Percentiles rank a stretch among this genome's conserved stretches.
These are phyloP conservation scores for Drosophila vallismaia DNA, from an alignment of 2,888 invertebrate species.

Conservation along the genomic window DNA sequence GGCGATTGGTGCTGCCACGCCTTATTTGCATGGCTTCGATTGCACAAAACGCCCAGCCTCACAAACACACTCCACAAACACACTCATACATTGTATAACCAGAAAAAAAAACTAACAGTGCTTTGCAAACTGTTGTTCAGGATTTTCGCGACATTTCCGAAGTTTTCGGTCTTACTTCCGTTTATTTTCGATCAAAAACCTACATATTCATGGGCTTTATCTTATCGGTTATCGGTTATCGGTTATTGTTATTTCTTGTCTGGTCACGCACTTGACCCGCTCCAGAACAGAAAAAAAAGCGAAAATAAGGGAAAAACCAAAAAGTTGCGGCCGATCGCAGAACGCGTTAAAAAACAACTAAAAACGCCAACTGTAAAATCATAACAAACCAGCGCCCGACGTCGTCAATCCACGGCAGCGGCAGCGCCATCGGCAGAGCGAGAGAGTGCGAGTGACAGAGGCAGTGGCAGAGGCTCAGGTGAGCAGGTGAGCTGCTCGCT, in stretches of 20 bases:
- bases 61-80: neutral
- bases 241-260: neutral
- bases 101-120: constrained; percentile 9
- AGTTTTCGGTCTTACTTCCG: neutral
- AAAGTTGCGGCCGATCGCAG: constrained; percentile 73
- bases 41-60: constrained; percentile 12
- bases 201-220: constrained; percentile 28
- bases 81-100: neutral
- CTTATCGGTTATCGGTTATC: constrained; percentile 33
- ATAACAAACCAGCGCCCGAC: constrained; percentile 72
- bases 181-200: constrained; percentile 7
- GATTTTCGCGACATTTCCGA: neutral
- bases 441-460: constrained; percentile 1
- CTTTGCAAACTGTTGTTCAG: constrained; percentile 38
- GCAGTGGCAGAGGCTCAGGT: constrained; percentile 18
- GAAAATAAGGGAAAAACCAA: constrained; percentile 20
- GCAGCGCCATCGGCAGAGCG: constrained; percentile 11
- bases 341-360: constrained; percentile 78
- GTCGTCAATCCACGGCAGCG: neutral
- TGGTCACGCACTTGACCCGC: constrained; percentile 38
- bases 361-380: constrained; percentile 76
- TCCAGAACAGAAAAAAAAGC: constrained; percentile 4
- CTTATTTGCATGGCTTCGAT: constrained; percentile 29
- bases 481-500: constrained; percentile 33
- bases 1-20: constrained; percentile 21